These are phyloP conservation scores for Xestia xanthographa DNA, from an alignment of 2,888 invertebrate genomes.

Conservation along the genomic window DNA sequence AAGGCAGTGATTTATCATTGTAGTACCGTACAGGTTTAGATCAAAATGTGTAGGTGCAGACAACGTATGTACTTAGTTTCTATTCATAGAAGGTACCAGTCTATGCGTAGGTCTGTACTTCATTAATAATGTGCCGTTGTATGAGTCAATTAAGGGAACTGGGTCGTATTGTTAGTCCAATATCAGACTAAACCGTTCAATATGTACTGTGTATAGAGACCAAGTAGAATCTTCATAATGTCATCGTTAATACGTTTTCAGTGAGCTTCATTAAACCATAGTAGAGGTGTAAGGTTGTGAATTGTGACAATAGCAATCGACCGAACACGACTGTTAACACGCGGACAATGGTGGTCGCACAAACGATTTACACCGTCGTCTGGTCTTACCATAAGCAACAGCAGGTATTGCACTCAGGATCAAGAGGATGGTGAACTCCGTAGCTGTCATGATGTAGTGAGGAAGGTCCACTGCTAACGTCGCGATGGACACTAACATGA, in stretches of 20 bases:
- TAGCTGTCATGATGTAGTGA: constrained; percentile 77
- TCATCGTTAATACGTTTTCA: neutral
- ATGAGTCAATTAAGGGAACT: constrained; percentile 38
- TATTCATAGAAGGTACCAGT: constrained; percentile 3
- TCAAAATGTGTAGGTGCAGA: neutral
- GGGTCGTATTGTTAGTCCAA: constrained; percentile 25
- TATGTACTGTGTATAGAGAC: neutral
- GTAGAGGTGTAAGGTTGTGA: neutral
- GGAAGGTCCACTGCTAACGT: constrained; percentile 81
- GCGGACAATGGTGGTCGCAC: neutral
- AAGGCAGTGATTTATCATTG: neutral
- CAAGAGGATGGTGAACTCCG: constrained; percentile 75
- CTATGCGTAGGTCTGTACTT: neutral
- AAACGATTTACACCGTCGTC: neutral
- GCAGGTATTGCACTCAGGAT: constrained; percentile 76
- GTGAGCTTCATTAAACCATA: neutral
- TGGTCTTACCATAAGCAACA: constrained; percentile 81
- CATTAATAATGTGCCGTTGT: neutral
- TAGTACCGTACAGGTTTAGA: neutral
- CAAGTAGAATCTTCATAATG: neutral
- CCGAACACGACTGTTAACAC: neutral
- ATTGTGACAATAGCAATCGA: neutral
- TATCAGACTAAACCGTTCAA: neutral
- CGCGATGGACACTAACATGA: constrained; percentile 76
- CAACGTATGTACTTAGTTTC: too few species aligned